phyloP scores from a whole-genome alignment of 2,888 invertebrate genomes.

The Tigriopus californicus region DNA sequence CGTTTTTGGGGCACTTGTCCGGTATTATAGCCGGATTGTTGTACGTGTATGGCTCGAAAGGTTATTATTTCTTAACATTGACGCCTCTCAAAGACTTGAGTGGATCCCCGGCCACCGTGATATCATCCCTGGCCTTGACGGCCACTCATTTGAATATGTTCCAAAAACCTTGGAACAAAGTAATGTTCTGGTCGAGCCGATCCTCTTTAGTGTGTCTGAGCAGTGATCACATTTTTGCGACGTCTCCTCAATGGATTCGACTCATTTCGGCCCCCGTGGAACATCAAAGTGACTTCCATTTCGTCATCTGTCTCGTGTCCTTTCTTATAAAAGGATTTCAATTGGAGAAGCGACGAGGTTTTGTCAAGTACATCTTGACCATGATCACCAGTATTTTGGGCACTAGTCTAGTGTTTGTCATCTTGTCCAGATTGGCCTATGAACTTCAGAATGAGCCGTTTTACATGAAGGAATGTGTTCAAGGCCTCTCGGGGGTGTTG shows the following conservation, averaged over 20 bases:
- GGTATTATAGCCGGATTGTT: constrained; percentile 41
- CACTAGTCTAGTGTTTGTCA: not conserved
- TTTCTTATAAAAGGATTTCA: not conserved
- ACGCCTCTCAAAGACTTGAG: not conserved
- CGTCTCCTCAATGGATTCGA: not conserved
- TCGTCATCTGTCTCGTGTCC: not conserved
- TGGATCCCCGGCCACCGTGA: not conserved
- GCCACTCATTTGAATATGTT: not conserved
- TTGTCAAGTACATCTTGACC: not conserved
- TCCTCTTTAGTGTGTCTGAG: not conserved
- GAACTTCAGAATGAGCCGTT: not conserved
- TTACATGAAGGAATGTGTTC: not conserved
- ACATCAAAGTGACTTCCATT: not conserved
- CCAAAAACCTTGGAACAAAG: not conserved
- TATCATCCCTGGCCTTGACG: not conserved
- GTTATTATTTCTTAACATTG: not conserved
- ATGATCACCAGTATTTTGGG: not conserved
- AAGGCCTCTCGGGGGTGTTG: not conserved
- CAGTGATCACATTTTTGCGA: not conserved
- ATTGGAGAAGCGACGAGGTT: not conserved
- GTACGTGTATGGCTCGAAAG: constrained; percentile 34
- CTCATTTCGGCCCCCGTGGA: not conserved
- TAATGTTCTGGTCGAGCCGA: not conserved
- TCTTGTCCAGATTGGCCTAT: not conserved
- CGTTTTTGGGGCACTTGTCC: constrained; percentile 42